Base-by-base conservation (phyloP, 2,888 invertebrate species). In the Pteria penguin region DNA sequence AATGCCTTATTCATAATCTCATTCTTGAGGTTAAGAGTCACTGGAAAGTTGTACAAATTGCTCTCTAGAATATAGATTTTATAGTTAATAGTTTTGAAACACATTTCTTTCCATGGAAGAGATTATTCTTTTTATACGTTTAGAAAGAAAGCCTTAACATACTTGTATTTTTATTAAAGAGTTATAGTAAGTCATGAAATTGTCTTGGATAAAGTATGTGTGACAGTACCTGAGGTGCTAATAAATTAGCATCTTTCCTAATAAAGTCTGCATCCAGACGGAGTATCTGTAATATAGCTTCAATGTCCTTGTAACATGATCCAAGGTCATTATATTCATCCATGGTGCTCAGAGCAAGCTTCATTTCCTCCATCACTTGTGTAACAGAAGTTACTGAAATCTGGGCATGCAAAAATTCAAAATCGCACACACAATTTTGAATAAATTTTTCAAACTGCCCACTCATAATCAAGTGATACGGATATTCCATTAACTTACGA, bases 321-420 rank as follows among this genome's bases (percentile, higher is more conserved):
- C 75, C 75, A 31, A 85, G 22, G 24, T 62, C 66, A 27, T 62
- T 70, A 4, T 57, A 71, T n/a, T 27, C 45, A 26, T 79, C 73
- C 69, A 76, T 76, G 24, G 54, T 65, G 11, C 70, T 31, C 69
- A 84, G 66, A 4, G 82, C 84, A 65, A 79, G 61, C 27, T 74
- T 76, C 87, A 98, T 98, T 92, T 98, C 98, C 4, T 97, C 96
- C 5, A 98, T 93, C 0, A 98, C 96, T 0, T 97, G 96, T 91
- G 98, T 98, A n/a, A 98, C 93, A 0, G 98, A 97, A 88, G 98
- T 97, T 86, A 97, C 96, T 82, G 96, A 96, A 3, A 98, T 94
- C 90, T 98, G 98, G 0, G 98, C 97, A 90, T 98, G 97, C 0
- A 99, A 93, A 97, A 98, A 99, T 87, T 97, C 96, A 90, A 98